Base-by-base conservation (phyloP, 2,888 invertebrate genomes). In the Eilema depressum region DNA sequence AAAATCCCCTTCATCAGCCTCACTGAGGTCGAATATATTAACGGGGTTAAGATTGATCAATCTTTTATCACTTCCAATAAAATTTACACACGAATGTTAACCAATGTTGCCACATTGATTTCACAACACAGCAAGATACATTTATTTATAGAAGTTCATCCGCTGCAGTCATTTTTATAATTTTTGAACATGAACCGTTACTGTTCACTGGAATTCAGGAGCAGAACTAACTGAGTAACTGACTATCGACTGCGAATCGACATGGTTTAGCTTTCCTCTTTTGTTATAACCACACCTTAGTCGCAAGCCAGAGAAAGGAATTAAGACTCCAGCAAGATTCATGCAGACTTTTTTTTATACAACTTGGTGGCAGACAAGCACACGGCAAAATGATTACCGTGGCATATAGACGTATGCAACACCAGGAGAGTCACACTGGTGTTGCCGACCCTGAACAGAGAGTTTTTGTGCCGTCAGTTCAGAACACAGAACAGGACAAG, bases 11-110 rank as follows among this genome's bases (percentile, higher is more conserved):
- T 12, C 26, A 66, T 37, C 26, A 37, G 25, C n/a, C 30, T 20
- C n/a, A 17, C 41, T 59, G 25, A 66, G 66, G 66, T 60, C 59
- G 59, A 37, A 66, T 66, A 26, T 37, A 57, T 66, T 59, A 59
- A 20, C 23, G 41, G 20, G 26, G 26, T 23, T 59, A 60, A 60
- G 20, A 66, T 66, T 60, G 59, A 14, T 33, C 66, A 66, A 66
- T 33, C 8, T 41, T 60, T 66, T 60, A 37, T 41, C 59, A 41
- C 66, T 59, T 59, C 33, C 37, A 56, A 59, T 57, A 59, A 57
- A 26, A 66, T 66, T 66, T 59, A 41, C 59, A 66, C 59, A 41
- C 26, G 23, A 17, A 25, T 57, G 33, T 20, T 30, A 53, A 53
- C 20, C n/a, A 64, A 64, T 64, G 20, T 53, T 53, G 64, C 28